A percentile compares a stretch with the other conserved stretches of the same genome.
Evolutionary conservation across 2,888 invertebrate species (phyloP).

Genomic region (Asteroscopus sphinx): DNA sequence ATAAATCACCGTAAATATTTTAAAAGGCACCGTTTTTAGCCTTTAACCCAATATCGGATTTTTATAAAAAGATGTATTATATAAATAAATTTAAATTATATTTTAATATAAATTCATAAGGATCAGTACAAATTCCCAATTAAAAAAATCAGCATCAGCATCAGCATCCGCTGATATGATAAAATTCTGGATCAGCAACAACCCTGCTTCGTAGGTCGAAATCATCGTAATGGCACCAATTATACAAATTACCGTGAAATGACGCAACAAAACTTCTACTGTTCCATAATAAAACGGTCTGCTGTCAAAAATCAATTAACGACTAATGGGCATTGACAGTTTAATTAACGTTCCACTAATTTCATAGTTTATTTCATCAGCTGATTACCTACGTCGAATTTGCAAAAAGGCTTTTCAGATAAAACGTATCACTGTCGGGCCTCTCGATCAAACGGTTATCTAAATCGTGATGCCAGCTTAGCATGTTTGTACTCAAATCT

Average conservation of each 20-base stretch:
- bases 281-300: slow-evolving; percentile 7
- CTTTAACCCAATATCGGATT: too few relatives aligned
- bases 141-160: too few relatives aligned
- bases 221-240: slow-evolving; percentile 6
- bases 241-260: slow-evolving; percentile 13
- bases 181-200: too few relatives aligned
- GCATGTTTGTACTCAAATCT: slow-evolving; percentile 44
- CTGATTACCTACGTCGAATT: slow-evolving; percentile 32
- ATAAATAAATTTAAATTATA: too few relatives aligned
- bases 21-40: too few relatives aligned
- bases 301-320: slow-evolving; percentile 38
- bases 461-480: slow-evolving; percentile 52
- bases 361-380: slow-evolving; percentile 30
- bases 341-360: slow-evolving; percentile 38
- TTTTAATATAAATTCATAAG: too few relatives aligned
- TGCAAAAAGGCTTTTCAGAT: slow-evolving; percentile 52
- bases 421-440: slow-evolving; percentile 28
- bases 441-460: slow-evolving; percentile 41
- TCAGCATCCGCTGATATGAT: too few relatives aligned
- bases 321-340: slow-evolving; percentile 40
- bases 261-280: slow-evolving; percentile 9
- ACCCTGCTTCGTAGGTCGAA: too few relatives aligned
- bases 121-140: too few relatives aligned
- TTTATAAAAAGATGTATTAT: too few relatives aligned
- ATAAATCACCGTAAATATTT: too few relatives aligned